These are phyloP conservation scores for Lasius platythorax DNA, from an alignment of 2,888 invertebrate genomes.

Conservation along the genomic window DNA sequence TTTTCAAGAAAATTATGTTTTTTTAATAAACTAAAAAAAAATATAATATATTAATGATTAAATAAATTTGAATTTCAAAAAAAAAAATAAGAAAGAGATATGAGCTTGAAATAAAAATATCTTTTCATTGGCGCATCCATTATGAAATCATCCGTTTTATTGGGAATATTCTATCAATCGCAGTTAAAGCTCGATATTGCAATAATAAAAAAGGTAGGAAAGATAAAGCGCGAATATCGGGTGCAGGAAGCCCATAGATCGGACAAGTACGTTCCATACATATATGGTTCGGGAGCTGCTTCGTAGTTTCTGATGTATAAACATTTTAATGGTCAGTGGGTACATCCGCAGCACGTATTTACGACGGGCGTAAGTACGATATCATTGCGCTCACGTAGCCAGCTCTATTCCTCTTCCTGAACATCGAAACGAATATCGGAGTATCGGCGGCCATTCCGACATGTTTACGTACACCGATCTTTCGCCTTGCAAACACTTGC, in stretches of 20 bases:
- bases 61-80: not conserved
- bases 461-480: conserved; percentile 28
- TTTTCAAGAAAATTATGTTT: not conserved
- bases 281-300: conserved; percentile 60
- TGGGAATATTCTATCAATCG: not conserved
- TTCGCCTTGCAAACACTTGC: not conserved
- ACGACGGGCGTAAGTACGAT: conserved; percentile 46
- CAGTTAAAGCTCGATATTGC: conserved; percentile 34
- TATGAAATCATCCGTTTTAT: not conserved
- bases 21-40: not conserved
- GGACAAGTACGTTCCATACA: conserved; percentile 60
- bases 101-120: not conserved
- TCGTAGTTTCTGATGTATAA: conserved; percentile 72
- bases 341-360: conserved; percentile 57
- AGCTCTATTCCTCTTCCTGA: conserved; percentile 26
- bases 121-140: not conserved
- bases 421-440: conserved; percentile 30
- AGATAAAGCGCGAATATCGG: conserved; percentile 51
- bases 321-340: conserved; percentile 73
- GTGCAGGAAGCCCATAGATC: conserved; percentile 54
- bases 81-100: not conserved
- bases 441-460: not conserved
- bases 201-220: conserved; percentile 60
- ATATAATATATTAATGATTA: not conserved
- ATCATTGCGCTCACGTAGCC: conserved; percentile 65